phyloP scores from a whole-genome alignment of 64 coral and sea anemone species.

The Orbicella faveolata region DNA sequence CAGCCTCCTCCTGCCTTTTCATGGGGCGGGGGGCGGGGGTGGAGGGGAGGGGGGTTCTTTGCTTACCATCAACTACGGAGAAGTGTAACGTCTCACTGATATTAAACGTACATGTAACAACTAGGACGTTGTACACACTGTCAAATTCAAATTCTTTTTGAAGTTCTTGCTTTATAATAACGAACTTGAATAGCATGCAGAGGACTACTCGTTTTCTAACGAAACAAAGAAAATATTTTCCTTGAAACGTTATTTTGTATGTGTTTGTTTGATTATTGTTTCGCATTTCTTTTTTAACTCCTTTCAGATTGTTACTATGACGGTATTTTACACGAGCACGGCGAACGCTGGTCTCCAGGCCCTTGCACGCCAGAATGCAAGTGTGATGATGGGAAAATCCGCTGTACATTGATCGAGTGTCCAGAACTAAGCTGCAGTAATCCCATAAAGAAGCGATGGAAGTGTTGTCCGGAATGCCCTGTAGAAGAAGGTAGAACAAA shows the following conservation, averaged over 20 bases:
- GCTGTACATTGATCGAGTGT: slow-evolving; percentile 96
- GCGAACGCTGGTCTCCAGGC: slow-evolving; percentile 94
- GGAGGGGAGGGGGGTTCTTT: too few relatives aligned
- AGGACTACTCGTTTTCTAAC: neutral
- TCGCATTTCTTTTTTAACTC: neutral
- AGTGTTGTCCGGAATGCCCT: slow-evolving; percentile 88
- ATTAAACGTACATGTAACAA: too few relatives aligned
- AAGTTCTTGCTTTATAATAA: too few relatives aligned
- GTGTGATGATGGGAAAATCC: slow-evolving; percentile 93
- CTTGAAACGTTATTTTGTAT: neutral
- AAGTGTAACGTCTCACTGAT: too few relatives aligned
- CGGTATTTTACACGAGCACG: slow-evolving; percentile 84
- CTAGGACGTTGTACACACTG: too few relatives aligned
- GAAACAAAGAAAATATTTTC: neutral
- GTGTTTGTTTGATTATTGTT: neutral
- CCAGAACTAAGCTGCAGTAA: slow-evolving; percentile 79
- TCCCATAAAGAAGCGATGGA: slow-evolving; percentile 93
- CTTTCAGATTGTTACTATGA: slow-evolving; percentile 92
- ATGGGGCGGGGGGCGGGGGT: too few relatives aligned
- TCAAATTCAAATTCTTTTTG: too few relatives aligned
- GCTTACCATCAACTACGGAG: too few relatives aligned
- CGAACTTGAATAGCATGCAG: neutral
- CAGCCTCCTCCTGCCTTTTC: too few relatives aligned
- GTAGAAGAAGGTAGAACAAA: slow-evolving; percentile 55
- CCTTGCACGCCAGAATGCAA: slow-evolving; percentile 95